Conservation (phyloP, 2,888 invertebrate genomes). For the Acholoe squamosa region DNA sequence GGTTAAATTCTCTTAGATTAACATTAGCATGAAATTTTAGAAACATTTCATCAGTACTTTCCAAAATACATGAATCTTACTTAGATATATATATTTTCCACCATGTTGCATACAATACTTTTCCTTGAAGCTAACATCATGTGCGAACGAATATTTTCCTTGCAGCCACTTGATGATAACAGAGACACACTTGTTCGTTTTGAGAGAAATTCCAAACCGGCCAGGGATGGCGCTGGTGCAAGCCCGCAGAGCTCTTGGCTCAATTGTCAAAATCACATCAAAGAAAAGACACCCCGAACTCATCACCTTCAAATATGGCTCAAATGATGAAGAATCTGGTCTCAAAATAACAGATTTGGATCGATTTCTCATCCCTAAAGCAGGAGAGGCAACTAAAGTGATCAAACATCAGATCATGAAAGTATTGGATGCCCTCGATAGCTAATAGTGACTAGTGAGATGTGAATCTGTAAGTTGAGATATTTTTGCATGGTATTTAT, state of each 20-base stretch:
- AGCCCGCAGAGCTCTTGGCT: slow-evolving; percentile 93
- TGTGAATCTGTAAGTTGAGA: background rate
- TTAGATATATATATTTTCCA: no score
- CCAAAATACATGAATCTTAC: no score
- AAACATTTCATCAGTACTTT: no score
- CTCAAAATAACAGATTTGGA: slow-evolving; percentile 94
- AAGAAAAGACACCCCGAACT: slow-evolving; percentile 97
- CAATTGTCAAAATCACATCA: slow-evolving; percentile 98
- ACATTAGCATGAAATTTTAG: no score
- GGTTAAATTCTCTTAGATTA: no score
- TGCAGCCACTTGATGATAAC: slow-evolving; percentile 93
- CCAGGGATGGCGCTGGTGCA: slow-evolving; percentile 92
- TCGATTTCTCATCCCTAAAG: slow-evolving; percentile 94
- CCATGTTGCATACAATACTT: no score
- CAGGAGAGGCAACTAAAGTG: slow-evolving; percentile 93
- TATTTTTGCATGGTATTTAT: background rate
- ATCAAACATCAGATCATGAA: slow-evolving; percentile 94
- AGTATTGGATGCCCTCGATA: slow-evolving; percentile 80
- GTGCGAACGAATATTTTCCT: no score
- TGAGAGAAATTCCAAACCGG: slow-evolving; percentile 89
- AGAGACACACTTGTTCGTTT: slow-evolving; percentile 91
- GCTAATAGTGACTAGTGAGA: slow-evolving; percentile 68
- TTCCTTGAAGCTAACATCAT: background rate
- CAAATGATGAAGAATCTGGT: slow-evolving; percentile 77
- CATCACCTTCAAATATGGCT: slow-evolving; percentile 97